These are phyloP conservation scores for Dynastes tityus DNA, from an alignment of 2,888 invertebrate species.

Conservation along the genomic window DNA sequence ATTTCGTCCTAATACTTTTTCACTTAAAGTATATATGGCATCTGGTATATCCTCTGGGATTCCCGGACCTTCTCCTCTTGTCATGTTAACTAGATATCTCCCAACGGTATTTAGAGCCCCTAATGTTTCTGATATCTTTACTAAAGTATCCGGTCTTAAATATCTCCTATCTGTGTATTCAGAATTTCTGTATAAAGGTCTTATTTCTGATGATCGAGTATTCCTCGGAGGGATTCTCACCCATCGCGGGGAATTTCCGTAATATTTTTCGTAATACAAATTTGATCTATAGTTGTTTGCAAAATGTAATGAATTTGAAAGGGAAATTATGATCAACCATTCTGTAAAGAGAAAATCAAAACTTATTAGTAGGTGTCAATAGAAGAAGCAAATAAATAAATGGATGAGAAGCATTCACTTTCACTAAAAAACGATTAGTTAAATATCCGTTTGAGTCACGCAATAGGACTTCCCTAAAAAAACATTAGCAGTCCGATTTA, in stretches of 20 bases:
- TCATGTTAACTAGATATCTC: constrained; percentile 88
- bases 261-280: constrained; percentile 59
- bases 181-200: constrained; percentile 16
- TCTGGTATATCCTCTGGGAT: constrained; percentile 77
- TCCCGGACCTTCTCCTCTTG: constrained; percentile 70
- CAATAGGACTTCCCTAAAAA: constrained; percentile 57
- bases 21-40: constrained; percentile 86
- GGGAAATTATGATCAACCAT: constrained; percentile 15
- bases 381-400: not conserved
- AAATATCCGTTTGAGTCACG: constrained; percentile 58
- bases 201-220: constrained; percentile 26
- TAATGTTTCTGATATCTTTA: constrained; percentile 75
- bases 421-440: constrained; percentile 53
- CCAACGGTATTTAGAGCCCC: constrained; percentile 91
- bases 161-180: constrained; percentile 63
- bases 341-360: constrained; percentile 8
- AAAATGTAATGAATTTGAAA: not conserved
- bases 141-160: constrained; percentile 69
- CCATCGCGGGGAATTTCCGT: constrained; percentile 59
- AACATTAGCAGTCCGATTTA: not conserved
- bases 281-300: constrained; percentile 35
- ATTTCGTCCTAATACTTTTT: constrained; percentile 84
- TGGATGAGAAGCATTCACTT: constrained; percentile 54
- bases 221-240: constrained; percentile 57
- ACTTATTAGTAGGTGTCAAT: not conserved